phyloP scores from a whole-genome alignment of 1,140 invertebrate genomes.

The Drosophila bocqueti region DNA sequence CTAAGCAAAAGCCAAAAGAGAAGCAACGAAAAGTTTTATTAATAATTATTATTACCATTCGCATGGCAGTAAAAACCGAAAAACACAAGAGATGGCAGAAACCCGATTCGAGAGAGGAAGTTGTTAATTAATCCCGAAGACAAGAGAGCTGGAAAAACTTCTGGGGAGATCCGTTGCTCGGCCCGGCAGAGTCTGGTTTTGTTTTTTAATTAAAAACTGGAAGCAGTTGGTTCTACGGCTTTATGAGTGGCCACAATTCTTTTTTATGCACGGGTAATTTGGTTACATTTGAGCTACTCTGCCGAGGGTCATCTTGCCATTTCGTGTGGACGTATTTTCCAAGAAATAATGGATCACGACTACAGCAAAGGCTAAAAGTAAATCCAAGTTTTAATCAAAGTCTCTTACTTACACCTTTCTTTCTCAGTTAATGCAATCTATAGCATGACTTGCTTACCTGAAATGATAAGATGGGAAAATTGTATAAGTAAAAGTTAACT shows the following conservation, averaged over 20 bases:
- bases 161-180: conserved; percentile 35
- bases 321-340: background rate
- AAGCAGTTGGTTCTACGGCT: conserved; percentile 38
- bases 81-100: conserved; percentile 31
- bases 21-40: conserved; percentile 42
- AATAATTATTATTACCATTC: conserved; percentile 72
- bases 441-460: conserved; percentile 57
- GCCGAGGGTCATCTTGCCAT: conserved; percentile 43
- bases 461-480: conserved; percentile 32
- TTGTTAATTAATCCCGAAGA: conserved; percentile 73
- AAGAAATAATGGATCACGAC: conserved; percentile 9
- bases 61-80: conserved; percentile 53
- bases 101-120: conserved; percentile 58
- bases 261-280: conserved; percentile 67
- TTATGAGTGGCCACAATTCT: conserved; percentile 51
- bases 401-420: background rate
- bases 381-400: too few relatives aligned
- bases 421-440: background rate
- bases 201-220: conserved; percentile 69
- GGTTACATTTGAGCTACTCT: conserved; percentile 60
- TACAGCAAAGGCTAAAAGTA: background rate
- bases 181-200: conserved; percentile 37
- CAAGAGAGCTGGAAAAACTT: conserved; percentile 60
- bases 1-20: conserved; percentile 44
- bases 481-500: background rate